Evolutionary conservation across 2,113 vertebrate genomes (phyloP).

Genomic region (Channa argus): DNA sequence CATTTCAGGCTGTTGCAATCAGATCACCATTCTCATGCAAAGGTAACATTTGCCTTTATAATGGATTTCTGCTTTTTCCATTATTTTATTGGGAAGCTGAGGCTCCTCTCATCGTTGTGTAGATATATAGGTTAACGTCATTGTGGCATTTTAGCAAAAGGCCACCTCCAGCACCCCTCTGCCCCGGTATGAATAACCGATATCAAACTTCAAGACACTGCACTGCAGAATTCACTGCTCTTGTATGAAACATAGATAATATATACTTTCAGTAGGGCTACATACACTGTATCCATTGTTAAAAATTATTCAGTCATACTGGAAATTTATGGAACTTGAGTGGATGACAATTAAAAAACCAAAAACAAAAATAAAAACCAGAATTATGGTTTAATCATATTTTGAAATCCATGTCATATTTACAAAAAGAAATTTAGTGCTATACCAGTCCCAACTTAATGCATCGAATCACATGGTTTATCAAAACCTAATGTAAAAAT

Average conservation of each 20-base stretch:
- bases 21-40: constrained; percentile 80
- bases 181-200: constrained; percentile 77
- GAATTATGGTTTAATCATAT: too few species aligned
- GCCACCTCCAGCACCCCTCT: constrained; percentile 74
- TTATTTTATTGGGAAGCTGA: constrained; percentile 73
- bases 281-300: background rate
- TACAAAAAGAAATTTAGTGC: too few species aligned
- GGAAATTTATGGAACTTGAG: background rate
- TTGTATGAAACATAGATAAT: background rate
- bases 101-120: constrained; percentile 74
- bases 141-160: constrained; percentile 86
- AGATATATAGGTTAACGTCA: constrained; percentile 84
- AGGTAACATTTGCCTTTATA: constrained; percentile 86
- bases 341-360: background rate
- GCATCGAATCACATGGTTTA: too few species aligned
- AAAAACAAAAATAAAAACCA: too few species aligned
- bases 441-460: too few species aligned
- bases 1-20: constrained; percentile 51
- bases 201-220: constrained; percentile 67
- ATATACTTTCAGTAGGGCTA: background rate
- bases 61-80: constrained; percentile 76
- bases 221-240: constrained; percentile 10
- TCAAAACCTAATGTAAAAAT: too few species aligned
- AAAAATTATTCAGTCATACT: background rate
- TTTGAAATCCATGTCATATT: too few species aligned